A percentile compares a stretch with the other conserved stretches of the same genome.
Evolutionary conservation across 2,113 vertebrate species (phyloP).

Genomic region (zebrafish (Danio rerio)): DNA sequence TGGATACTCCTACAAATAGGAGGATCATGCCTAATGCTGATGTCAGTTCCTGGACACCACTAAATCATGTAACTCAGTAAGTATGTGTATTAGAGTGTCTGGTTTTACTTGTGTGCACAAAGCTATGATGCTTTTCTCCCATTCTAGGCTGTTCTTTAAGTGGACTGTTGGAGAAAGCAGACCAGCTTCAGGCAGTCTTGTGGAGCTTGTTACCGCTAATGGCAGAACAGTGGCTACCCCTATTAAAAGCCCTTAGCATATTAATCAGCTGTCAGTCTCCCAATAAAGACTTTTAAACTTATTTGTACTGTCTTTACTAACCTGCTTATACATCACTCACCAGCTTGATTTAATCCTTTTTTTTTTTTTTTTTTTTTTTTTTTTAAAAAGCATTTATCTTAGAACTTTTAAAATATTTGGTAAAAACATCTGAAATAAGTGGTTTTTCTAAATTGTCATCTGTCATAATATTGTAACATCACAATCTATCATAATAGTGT

Average conservation of each 20-base stretch:
- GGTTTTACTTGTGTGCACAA: neutral
- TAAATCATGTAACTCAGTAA: slow-evolving; percentile 87
- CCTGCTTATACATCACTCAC: too few relatives aligned
- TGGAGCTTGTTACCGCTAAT: slow-evolving; percentile 80
- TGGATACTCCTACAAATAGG: slow-evolving; percentile 78
- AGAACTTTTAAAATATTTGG: too few relatives aligned
- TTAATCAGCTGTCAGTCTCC: too few relatives aligned
- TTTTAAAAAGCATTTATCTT: too few relatives aligned
- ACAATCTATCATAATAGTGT: too few relatives aligned
- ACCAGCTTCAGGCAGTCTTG: slow-evolving; percentile 82
- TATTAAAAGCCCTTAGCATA: slow-evolving; percentile 31
- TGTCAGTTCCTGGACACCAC: slow-evolving; percentile 84
- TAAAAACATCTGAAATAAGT: too few relatives aligned
- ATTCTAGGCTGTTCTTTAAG: slow-evolving; percentile 80
- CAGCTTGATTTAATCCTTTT: too few relatives aligned
- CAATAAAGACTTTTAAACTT: too few relatives aligned
- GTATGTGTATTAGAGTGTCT: slow-evolving; percentile 59
- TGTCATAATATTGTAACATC: too few relatives aligned
- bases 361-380: too few relatives aligned
- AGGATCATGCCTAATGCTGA: slow-evolving; percentile 87
- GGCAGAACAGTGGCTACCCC: slow-evolving; percentile 81
- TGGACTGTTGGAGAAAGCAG: slow-evolving; percentile 79
- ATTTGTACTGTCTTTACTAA: too few relatives aligned
- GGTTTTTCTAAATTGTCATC: too few relatives aligned
- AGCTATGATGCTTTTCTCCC: slow-evolving; percentile 15